Conservation (phyloP, 2,797 vertebrate species). For the Strix occidentalis region DNA sequence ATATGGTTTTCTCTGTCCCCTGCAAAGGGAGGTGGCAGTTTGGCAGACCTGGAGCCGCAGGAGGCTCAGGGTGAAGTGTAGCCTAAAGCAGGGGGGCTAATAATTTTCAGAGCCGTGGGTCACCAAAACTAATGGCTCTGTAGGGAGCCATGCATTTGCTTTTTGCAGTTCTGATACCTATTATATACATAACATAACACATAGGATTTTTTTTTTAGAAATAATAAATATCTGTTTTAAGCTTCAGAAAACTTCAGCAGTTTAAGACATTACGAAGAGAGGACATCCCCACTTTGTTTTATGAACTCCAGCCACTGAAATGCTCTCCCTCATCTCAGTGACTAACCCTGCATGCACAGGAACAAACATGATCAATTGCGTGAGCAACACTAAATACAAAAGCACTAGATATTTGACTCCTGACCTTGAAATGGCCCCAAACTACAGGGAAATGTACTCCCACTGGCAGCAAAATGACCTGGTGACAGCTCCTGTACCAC, state of each 20-base stretch:
- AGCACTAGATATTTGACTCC: conserved; percentile 68
- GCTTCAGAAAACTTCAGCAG: not conserved
- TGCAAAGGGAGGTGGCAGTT: not conserved
- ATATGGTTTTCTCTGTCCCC: not conserved
- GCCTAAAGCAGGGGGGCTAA: not conserved
- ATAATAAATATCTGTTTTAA: not conserved
- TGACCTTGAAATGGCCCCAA: conserved; percentile 58
- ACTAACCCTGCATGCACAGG: conserved; percentile 19
- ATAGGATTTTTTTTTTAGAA: not conserved
- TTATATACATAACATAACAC: not conserved
- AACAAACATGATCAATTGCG: conserved; percentile 62
- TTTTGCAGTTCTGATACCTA: not conserved
- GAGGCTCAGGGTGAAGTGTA: not conserved
- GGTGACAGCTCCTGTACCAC: conserved; percentile 70
- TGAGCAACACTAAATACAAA: conserved; percentile 56
- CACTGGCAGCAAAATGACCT: conserved; percentile 69
- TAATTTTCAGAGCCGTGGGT: not conserved
- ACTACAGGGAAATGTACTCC: conserved; percentile 66
- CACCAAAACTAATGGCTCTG: not conserved
- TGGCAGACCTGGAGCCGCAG: not conserved
- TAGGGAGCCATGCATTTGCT: not conserved
- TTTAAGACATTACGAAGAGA: not conserved
- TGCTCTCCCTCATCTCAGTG: not conserved
- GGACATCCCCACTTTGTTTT: not conserved
- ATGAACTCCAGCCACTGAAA: conserved; percentile 5